These are phyloP conservation scores for Exocentrus adspersus DNA, from an alignment of 2,888 invertebrate species.

Conservation along the genomic window DNA sequence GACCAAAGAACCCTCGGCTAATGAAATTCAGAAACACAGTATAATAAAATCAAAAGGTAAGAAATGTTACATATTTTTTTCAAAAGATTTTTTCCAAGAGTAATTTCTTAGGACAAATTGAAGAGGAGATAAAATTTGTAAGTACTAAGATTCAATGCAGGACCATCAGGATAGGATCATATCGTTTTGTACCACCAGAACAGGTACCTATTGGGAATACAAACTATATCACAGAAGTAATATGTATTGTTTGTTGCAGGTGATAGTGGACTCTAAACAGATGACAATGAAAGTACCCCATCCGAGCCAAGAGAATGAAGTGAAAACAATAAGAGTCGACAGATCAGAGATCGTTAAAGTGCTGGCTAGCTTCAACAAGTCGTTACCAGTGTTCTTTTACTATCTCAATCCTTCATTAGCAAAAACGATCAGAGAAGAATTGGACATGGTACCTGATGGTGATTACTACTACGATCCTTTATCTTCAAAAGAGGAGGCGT, in stretches of 20 bases:
- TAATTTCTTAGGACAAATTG: background rate
- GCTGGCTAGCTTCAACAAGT: conserved; percentile 80
- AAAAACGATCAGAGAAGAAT: conserved; percentile 72
- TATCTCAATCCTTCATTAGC: conserved; percentile 78
- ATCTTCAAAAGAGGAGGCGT: conserved; percentile 71
- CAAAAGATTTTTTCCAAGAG: no score
- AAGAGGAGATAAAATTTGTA: background rate
- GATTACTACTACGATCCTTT: conserved; percentile 69
- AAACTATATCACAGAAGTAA: background rate
- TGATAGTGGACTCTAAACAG: conserved; percentile 53
- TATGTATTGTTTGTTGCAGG: conserved; percentile 42
- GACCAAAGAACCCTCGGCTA: conserved; percentile 58
- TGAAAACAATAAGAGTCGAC: conserved; percentile 74
- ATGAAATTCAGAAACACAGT: conserved; percentile 54
- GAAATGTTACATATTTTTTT: no score
- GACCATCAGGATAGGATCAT: conserved; percentile 86
- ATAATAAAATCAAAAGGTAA: conserved; percentile 22
- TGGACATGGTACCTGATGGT: conserved; percentile 74
- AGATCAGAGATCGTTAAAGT: conserved; percentile 78
- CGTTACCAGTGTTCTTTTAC: conserved; percentile 82
- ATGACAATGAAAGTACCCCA: conserved; percentile 69
- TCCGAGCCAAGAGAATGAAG: conserved; percentile 66
- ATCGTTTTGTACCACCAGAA: conserved; percentile 80
- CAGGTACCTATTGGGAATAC: conserved; percentile 65
- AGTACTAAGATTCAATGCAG: conserved; percentile 67